Evolutionary conservation across 2,113 vertebrate species (phyloP).

Genomic region (Proteles cristata): DNA sequence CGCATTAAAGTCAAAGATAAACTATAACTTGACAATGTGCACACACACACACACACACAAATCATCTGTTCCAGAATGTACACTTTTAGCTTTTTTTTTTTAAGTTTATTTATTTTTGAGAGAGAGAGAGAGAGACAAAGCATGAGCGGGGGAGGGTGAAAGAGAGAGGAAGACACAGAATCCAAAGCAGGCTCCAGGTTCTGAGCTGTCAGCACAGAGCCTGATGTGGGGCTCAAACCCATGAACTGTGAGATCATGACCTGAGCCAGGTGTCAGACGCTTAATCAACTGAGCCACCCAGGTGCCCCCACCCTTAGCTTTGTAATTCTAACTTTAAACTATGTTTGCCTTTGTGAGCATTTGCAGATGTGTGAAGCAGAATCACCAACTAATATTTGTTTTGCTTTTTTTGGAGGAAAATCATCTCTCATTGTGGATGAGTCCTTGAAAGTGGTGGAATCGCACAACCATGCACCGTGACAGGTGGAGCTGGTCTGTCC

Average conservation of each 20-base stretch:
- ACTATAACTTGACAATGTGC: constrained; percentile 72
- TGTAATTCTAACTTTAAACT: constrained; percentile 66
- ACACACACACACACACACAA: neutral
- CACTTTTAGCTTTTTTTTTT: constrained; percentile 46
- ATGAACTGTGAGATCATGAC: too few relatives aligned
- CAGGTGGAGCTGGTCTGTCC: too few relatives aligned
- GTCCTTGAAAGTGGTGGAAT: neutral
- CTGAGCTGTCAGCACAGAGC: too few relatives aligned
- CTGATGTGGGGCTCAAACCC: too few relatives aligned
- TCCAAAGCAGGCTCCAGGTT: too few relatives aligned
- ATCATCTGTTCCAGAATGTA: constrained; percentile 70
- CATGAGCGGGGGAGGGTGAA: too few relatives aligned
- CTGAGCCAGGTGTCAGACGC: too few relatives aligned
- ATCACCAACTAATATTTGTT: neutral
- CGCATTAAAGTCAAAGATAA: constrained; percentile 79
- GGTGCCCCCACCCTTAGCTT: constrained; percentile 34
- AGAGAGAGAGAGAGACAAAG: too few relatives aligned
- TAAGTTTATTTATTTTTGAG: too few relatives aligned
- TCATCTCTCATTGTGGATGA: neutral
- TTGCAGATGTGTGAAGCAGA: constrained; percentile 57
- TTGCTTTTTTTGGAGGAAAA: constrained; percentile 13
- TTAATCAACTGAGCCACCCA: too few relatives aligned
- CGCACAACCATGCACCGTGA: neutral
- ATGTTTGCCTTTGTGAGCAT: neutral
- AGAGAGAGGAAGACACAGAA: too few relatives aligned